Evolutionary conservation across 2,888 invertebrate genomes (phyloP).

Genomic region (Nesidiocoris tenuis): DNA sequence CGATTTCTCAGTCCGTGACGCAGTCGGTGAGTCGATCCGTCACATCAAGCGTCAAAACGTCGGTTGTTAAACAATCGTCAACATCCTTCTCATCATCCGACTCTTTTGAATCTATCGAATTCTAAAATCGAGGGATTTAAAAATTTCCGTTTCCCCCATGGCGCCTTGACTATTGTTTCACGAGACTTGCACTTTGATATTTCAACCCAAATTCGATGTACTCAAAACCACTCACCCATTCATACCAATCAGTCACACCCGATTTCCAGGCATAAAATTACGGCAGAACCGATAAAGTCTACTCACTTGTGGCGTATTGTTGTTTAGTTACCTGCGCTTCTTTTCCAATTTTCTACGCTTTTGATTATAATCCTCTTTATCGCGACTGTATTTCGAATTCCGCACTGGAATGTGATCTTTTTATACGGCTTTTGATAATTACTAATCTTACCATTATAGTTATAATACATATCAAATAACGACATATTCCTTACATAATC

Average conservation of each 20-base stretch:
- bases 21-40: slow-evolving; percentile 40
- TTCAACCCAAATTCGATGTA: too few relatives aligned
- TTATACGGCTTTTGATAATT: neutral
- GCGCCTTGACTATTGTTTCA: too few relatives aligned
- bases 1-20: slow-evolving; percentile 14
- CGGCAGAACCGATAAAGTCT: too few relatives aligned
- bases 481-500: too few relatives aligned
- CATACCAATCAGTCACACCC: too few relatives aligned
- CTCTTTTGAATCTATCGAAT: slow-evolving; percentile 36
- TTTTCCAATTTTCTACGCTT: neutral
- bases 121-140: too few relatives aligned
- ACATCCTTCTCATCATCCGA: slow-evolving; percentile 28
- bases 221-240: too few relatives aligned
- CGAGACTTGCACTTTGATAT: too few relatives aligned
- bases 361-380: neutral
- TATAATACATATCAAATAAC: neutral
- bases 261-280: too few relatives aligned
- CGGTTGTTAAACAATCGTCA: slow-evolving; percentile 47
- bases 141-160: too few relatives aligned
- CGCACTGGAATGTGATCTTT: neutral
- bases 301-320: too few relatives aligned
- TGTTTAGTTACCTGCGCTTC: too few relatives aligned
- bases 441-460: neutral
- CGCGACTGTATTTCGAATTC: neutral
- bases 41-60: slow-evolving; percentile 41